Base-by-base conservation (phyloP, 2,888 invertebrate genomes). In the Diarsia dahlii region DNA sequence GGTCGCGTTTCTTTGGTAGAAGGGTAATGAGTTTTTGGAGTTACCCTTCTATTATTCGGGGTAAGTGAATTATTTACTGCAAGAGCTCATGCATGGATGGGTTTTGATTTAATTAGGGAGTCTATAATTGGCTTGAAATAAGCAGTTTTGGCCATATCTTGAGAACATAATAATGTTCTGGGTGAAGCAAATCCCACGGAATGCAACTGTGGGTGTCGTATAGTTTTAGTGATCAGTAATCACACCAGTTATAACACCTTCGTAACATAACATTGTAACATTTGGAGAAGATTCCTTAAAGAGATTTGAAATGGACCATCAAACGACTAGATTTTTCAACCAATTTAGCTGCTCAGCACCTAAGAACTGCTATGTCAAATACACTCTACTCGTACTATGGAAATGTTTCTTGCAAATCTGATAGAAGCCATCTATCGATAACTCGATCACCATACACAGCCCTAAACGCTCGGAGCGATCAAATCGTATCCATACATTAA, bases 401-500 rank as follows among this genome's bases (percentile, higher is more conserved):
- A n/a, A n/a, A n/a, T 45, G 15, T 45, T 23, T 63, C 45, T 63
- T 45, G 45, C 8, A 63, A 63, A 63, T 45, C 63, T 45, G n/a
- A 45, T 63, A n/a, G 3, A 45, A 9, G n/a, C n/a, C 13, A 15
- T 45, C 8, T 63, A 80, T 86, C 86, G 86, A 87, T 62, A 87
- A 76, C 72, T 71, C 69, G 60, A 81, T 67, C 60, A 62, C 39
- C 45, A 15, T 64, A 48, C 71, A 70, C 92, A 89, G 78, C 94
- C 88, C 94, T 94, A 93, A 88, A 84, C 90, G 93, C 93, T 92
- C 85, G 89, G 84, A 90, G 93, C 93, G 91, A 93, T 95, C 94
- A 93, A 95, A 94, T 94, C 93, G 94, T 94, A 94, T 93, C 93
- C 94, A 93, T 94, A 94, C 94, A 94, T 94, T 94, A 94, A 93